Evolutionary conservation across 1,140 invertebrate genomes (phyloP).

Genomic region (Brachionus calyciflorus): DNA sequence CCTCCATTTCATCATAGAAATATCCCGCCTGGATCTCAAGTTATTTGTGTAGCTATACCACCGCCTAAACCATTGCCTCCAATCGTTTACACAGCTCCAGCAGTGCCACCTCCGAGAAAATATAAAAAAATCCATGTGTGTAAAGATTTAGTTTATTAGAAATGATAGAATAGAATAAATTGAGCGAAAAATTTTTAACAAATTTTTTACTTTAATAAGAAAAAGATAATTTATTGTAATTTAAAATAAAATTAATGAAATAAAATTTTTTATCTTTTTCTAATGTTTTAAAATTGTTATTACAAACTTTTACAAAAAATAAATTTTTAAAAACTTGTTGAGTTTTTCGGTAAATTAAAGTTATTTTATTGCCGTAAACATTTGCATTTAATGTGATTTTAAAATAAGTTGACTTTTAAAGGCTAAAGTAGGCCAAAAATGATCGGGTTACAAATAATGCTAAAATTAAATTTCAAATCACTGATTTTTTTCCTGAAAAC

Average conservation of each 20-base stretch:
- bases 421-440: no score
- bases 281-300: no score
- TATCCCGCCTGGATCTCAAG: conserved; percentile 29
- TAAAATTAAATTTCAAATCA: no score
- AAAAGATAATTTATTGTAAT: neutral
- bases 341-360: neutral
- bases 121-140: conserved; percentile 33
- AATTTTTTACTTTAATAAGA: neutral
- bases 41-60: conserved; percentile 15
- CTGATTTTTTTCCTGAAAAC: no score
- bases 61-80: conserved; percentile 23
- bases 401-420: no score
- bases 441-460: no score
- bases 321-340: neutral
- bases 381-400: no score
- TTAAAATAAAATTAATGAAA: no score
- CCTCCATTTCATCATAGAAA: conserved; percentile 1
- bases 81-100: conserved; percentile 21
- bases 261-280: neutral
- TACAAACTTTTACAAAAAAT: no score
- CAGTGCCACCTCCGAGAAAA: conserved; percentile 1
- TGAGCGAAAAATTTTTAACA: no score
- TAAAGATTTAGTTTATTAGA: conserved; percentile 23
- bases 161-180: neutral
- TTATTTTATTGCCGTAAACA: no score